Evolutionary conservation across 1,140 invertebrate species (phyloP).

Genomic region (Pseudomyrmex concolor): DNA sequence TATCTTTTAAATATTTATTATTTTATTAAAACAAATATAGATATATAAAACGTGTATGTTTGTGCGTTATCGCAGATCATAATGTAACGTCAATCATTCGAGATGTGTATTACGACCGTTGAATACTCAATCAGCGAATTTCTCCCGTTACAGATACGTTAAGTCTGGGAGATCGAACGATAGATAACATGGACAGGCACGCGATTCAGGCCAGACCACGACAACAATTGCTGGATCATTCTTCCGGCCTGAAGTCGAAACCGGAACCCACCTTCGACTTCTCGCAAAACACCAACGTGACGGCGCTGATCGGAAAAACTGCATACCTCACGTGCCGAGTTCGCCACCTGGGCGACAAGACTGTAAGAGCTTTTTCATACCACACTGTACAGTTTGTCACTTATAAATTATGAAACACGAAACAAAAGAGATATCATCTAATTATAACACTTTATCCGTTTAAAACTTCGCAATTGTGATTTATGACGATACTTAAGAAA

Average conservation of each 20-base stretch:
- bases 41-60: conserved; percentile 4
- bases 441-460: not conserved
- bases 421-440: conserved; percentile 1
- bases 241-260: conserved; percentile 78
- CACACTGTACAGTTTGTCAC: not conserved
- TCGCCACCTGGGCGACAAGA: conserved; percentile 92
- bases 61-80: not conserved
- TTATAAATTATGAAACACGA: conserved; percentile 19
- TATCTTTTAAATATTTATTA: too few relatives aligned
- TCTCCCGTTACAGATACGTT: conserved; percentile 80
- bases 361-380: conserved; percentile 85
- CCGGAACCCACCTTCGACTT: conserved; percentile 90
- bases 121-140: conserved; percentile 46
- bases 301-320: conserved; percentile 91
- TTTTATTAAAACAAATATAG: too few relatives aligned
- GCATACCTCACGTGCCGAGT: conserved; percentile 93
- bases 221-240: conserved; percentile 81
- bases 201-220: conserved; percentile 78
- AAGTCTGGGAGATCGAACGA: conserved; percentile 82
- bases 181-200: conserved; percentile 80
- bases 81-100: conserved; percentile 20
- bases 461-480: not conserved
- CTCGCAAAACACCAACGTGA: conserved; percentile 91
- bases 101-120: not conserved
- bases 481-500: not conserved